Percentiles rank a stretch among this genome's conserved stretches.
Evolutionary conservation across 2,888 invertebrate genomes (phyloP).

Genomic region (Saturnia japonica): DNA sequence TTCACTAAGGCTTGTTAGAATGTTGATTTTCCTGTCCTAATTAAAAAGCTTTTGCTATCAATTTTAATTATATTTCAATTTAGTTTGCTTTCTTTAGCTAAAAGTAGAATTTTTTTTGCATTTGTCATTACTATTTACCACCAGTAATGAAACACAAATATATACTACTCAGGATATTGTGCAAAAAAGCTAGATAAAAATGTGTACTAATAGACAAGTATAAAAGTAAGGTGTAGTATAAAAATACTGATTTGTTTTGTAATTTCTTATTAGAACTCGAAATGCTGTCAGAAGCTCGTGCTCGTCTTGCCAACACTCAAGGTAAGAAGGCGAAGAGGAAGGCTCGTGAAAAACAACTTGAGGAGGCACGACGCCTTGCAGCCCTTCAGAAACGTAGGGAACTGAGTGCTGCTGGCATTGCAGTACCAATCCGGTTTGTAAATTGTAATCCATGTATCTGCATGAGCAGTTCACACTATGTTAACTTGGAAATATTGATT

Average conservation of each 20-base stretch:
- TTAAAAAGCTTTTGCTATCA: background rate
- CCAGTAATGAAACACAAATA: too few species aligned
- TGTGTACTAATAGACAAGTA: too few species aligned
- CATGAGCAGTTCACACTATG: too few species aligned
- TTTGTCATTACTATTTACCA: too few species aligned
- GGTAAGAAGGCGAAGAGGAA: slow-evolving; percentile 96
- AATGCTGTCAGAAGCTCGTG: slow-evolving; percentile 99
- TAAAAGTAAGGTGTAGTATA: too few species aligned
- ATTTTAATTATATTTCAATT: background rate
- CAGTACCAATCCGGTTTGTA: slow-evolving; percentile 69
- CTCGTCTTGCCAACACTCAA: slow-evolving; percentile 98
- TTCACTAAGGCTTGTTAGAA: background rate
- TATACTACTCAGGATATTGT: too few species aligned
- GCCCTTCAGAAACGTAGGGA: slow-evolving; percentile 99
- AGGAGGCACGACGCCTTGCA: slow-evolving; percentile 97
- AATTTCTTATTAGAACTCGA: slow-evolving; percentile 88
- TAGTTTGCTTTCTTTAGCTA: too few species aligned
- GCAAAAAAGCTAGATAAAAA: background rate
- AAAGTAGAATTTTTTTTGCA: too few species aligned
- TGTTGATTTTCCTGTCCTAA: too few species aligned
- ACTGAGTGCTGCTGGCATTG: slow-evolving; percentile 97
- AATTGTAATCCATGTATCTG: background rate
- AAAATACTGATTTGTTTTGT: background rate
- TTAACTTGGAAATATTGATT: too few species aligned
- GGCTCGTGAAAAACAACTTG: slow-evolving; percentile 98